Percentiles rank a stretch among this genome's conserved stretches.
phyloP scores from a whole-genome alignment of 1,140 invertebrate species.

The Oryctes rhinoceros region DNA sequence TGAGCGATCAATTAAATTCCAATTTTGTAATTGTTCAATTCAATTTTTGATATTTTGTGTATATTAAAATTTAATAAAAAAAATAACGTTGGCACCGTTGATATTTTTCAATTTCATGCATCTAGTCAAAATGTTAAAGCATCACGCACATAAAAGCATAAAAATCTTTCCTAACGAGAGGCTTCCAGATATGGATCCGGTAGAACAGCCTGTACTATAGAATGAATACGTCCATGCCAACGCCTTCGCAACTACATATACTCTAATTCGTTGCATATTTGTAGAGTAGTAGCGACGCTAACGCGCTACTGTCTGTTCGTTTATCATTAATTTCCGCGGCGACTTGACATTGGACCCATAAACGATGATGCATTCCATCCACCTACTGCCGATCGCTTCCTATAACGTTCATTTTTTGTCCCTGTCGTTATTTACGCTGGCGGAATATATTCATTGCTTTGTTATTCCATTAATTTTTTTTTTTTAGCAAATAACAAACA shows the following conservation, averaged over 20 bases:
- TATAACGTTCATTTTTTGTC: background rate
- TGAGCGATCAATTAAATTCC: too few species aligned
- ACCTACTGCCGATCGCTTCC: background rate
- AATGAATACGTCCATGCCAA: too few species aligned
- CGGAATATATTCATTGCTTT: background rate
- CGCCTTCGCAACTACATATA: background rate
- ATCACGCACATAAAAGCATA: background rate
- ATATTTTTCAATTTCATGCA: too few species aligned
- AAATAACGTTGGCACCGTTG: too few species aligned
- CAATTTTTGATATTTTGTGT: too few species aligned
- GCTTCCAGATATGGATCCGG: background rate
- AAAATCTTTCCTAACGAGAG: background rate
- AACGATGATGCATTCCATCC: slow-evolving; percentile 17
- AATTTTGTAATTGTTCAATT: too few species aligned
- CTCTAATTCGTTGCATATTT: background rate
- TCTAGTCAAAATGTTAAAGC: background rate
- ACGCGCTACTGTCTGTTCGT: background rate
- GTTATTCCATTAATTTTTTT: slow-evolving; percentile 5
- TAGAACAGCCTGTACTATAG: too few species aligned
- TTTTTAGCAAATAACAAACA: background rate
- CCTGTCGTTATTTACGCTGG: background rate
- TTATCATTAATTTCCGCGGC: slow-evolving; percentile 6
- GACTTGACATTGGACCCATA: slow-evolving; percentile 21
- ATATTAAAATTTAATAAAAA: too few species aligned
- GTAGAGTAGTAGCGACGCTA: background rate